A percentile compares a stretch with the other conserved stretches of the same genome.
Conservation (phyloP, 2,113 vertebrate species). For the Hippoglossus stenolepis region DNA sequence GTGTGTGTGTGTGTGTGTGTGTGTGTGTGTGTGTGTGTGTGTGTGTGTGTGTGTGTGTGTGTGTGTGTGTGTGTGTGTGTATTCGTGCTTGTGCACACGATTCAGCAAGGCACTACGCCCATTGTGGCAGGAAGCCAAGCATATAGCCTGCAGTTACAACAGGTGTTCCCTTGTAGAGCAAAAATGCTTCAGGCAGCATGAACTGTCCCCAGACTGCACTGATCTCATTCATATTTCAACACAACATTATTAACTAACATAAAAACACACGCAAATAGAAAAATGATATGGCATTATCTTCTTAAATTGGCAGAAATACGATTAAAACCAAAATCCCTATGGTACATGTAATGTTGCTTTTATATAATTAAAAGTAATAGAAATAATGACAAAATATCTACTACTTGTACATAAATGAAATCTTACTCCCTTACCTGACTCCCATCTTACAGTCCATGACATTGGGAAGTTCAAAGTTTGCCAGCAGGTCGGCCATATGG, state of each 20-base stretch:
- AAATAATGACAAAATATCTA: too few relatives aligned
- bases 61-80: constrained; percentile 1
- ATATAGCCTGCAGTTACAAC: constrained; percentile 68
- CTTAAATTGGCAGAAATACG: too few relatives aligned
- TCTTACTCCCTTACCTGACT: constrained; percentile 83
- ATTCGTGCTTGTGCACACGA: constrained; percentile 9
- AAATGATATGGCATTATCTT: background rate
- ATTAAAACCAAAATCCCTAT: too few relatives aligned
- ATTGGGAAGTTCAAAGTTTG: constrained; percentile 90
- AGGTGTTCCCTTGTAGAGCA: constrained; percentile 72
- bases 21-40: background rate
- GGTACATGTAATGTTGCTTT: too few relatives aligned
- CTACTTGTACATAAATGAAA: too few relatives aligned
- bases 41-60: background rate
- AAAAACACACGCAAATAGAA: background rate
- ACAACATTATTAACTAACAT: background rate
- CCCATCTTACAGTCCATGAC: constrained; percentile 99
- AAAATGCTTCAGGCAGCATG: constrained; percentile 13
- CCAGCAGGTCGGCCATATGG: constrained; percentile 92
- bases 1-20: constrained; percentile 1
- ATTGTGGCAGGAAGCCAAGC: constrained; percentile 76
- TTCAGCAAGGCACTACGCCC: constrained; percentile 39
- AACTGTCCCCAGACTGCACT: background rate
- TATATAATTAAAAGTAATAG: too few relatives aligned
- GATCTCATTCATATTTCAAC: constrained; percentile 16